Evolutionary conservation across 2,797 vertebrate genomes (phyloP).

Genomic region (Sebastes melanostomus): DNA sequence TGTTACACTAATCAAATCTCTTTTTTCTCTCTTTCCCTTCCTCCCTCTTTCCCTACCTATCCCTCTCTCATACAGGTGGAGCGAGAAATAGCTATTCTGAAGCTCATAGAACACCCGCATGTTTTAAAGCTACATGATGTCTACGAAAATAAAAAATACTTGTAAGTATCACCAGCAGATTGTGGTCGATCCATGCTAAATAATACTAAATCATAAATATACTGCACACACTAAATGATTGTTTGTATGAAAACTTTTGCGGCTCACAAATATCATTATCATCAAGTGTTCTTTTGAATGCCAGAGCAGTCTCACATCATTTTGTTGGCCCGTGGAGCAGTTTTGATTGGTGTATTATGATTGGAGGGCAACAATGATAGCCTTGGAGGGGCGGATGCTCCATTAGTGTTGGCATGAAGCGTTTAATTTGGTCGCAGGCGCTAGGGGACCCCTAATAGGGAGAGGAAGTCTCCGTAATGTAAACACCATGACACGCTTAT

Average conservation of each 20-base stretch:
- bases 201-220: neutral
- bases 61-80: conserved; percentile 88
- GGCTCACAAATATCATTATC: neutral
- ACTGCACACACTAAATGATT: neutral
- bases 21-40: neutral
- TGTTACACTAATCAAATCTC: conserved; percentile 26
- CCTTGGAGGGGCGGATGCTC: conserved; percentile 46
- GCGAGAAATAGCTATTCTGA: conserved; percentile 96
- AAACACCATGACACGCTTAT: conserved; percentile 69
- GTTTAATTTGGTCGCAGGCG: conserved; percentile 61
- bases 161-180: conserved; percentile 87
- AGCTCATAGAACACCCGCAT: conserved; percentile 97
- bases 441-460: conserved; percentile 64
- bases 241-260: neutral
- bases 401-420: conserved; percentile 67
- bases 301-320: neutral
- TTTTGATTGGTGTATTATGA: conserved; percentile 46
- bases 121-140: conserved; percentile 98
- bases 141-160: conserved; percentile 99
- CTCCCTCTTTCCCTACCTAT: conserved; percentile 25
- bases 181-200: neutral
- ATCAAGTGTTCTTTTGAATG: neutral
- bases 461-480: conserved; percentile 67
- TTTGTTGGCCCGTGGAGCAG: neutral
- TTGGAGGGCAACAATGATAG: conserved; percentile 41